Percentiles rank a stretch among this genome's conserved stretches.
Conservation (phyloP, 1,140 invertebrate species). For the Drosophila sulfurigaster region DNA sequence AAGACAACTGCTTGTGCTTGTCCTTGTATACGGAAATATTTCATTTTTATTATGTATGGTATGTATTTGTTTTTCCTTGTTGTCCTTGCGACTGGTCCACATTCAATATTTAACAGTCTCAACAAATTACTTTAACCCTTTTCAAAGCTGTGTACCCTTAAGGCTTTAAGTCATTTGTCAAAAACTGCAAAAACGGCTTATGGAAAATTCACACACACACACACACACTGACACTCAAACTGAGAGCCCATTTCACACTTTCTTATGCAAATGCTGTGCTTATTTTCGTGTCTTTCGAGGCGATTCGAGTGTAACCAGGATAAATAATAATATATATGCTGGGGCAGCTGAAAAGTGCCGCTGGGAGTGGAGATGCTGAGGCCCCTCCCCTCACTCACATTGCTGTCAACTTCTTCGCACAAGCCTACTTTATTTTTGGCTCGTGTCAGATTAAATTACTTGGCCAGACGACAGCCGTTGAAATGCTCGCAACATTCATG, state of each 20-base stretch:
- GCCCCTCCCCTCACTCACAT: constrained; percentile 41
- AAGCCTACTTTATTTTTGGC: constrained; percentile 68
- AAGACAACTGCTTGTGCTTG: constrained; percentile 12
- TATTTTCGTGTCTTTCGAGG: constrained; percentile 54
- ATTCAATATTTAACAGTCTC: constrained; percentile 81
- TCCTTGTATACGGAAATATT: constrained; percentile 51
- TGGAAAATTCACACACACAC: constrained; percentile 33
- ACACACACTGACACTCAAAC: constrained; percentile 2
- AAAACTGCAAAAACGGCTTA: constrained; percentile 72
- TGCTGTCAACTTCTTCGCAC: constrained; percentile 76
- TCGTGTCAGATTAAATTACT: constrained; percentile 80
- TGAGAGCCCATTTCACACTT: constrained; percentile 70
- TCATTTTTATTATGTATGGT: constrained; percentile 64
- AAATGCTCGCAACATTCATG: constrained; percentile 49
- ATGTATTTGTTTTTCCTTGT: constrained; percentile 42
- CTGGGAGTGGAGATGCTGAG: constrained; percentile 8
- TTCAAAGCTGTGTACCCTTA: constrained; percentile 64
- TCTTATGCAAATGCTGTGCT: constrained; percentile 74
- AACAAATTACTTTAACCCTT: constrained; percentile 82
- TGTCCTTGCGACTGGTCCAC: constrained; percentile 50
- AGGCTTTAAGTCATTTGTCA: constrained; percentile 83
- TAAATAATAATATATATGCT: constrained; percentile 29
- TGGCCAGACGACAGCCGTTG: constrained; percentile 54
- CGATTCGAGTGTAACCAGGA: constrained; percentile 49
- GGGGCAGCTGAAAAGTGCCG: constrained; percentile 28